Base-by-base conservation (phyloP, 2,113 vertebrate genomes). In the Laterallus jamaicensis region DNA sequence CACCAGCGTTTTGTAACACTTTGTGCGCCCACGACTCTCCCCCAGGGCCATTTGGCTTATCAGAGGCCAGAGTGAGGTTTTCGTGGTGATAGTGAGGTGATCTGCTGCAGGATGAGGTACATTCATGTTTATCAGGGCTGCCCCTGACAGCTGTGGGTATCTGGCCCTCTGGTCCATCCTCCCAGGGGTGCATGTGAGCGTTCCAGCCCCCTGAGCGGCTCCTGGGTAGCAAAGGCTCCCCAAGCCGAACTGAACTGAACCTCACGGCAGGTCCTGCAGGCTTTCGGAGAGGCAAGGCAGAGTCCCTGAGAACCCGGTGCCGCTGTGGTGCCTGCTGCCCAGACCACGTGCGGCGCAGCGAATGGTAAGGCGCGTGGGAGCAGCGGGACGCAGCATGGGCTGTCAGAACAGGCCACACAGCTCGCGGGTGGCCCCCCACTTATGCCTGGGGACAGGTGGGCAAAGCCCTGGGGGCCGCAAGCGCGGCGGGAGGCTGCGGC, bases 281-380 rank as follows among this genome's bases (percentile, higher is more conserved):
- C 44, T 47, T 47, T 47, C 17, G 44, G 44, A 47, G 44, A 18
- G 44, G 44, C 44, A 47, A 47, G 44, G 44, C 17, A 17, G 44
- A 19, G 44, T 47, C 44, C 17, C 44, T 47, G 44, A 47, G 44
- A 47, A 47, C 44, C 44, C 7, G 17, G 44, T 47, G 44, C 44
- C 17, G 44, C 44, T 19, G 44, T 47, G 44, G 18, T 47, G 44
- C 44, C 44, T 19, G 44, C 2, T 9, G 11, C 68, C 28, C 68
- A 4, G 62, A 0, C 20, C 1, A 31, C 26, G 0, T 0, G 26
- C 37, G 11, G n/a, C 6, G 69, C 78, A 7, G 40, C 20, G 4
- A 12, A 21, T 0, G 1, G 5, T 1, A 5, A 28, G 24, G 31
- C 8, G 0, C 3, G 9, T 15, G 31, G 2, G 4, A 59, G 42